Conservation (phyloP, 2,888 invertebrate genomes). For the Physocephala rufipes region DNA sequence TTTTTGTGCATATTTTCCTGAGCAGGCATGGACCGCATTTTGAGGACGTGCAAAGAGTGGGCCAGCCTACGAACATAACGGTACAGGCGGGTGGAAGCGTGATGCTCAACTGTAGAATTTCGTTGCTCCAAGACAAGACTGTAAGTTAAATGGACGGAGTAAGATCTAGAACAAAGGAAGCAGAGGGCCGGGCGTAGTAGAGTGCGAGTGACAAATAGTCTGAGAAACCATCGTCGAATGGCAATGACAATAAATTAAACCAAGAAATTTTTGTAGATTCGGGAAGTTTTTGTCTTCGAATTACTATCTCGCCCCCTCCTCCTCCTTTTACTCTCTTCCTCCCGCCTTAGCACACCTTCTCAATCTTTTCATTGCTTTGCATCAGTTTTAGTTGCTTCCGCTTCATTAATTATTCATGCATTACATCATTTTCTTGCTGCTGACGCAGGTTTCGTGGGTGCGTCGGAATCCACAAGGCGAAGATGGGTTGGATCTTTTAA, state of each 20-base stretch:
- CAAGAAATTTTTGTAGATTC: neutral
- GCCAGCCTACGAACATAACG: conserved; percentile 75
- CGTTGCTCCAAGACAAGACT: conserved; percentile 79
- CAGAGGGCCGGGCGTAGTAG: neutral
- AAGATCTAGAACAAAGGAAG: neutral
- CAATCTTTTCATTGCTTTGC: neutral
- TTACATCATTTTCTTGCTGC: neutral
- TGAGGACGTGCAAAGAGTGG: conserved; percentile 68
- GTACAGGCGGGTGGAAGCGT: conserved; percentile 79
- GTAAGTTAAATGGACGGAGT: conserved; percentile 67
- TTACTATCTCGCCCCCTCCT: neutral
- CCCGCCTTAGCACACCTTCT: conserved; percentile 14
- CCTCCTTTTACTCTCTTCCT: neutral
- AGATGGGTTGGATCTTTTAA: conserved; percentile 73
- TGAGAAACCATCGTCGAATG: neutral
- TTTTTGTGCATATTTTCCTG: neutral
- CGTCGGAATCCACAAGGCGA: conserved; percentile 70
- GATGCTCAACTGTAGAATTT: conserved; percentile 78
- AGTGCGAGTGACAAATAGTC: neutral
- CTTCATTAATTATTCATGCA: conserved; percentile 45
- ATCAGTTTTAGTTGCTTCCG: conserved; percentile 10
- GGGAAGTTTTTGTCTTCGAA: neutral
- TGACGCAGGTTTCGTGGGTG: conserved; percentile 75
- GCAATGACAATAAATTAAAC: conserved; percentile 9
- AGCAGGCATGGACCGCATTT: conserved; percentile 77